Evolutionary conservation across 2,797 vertebrate genomes (phyloP).

Genomic region (Carcharodon carcharias): DNA sequence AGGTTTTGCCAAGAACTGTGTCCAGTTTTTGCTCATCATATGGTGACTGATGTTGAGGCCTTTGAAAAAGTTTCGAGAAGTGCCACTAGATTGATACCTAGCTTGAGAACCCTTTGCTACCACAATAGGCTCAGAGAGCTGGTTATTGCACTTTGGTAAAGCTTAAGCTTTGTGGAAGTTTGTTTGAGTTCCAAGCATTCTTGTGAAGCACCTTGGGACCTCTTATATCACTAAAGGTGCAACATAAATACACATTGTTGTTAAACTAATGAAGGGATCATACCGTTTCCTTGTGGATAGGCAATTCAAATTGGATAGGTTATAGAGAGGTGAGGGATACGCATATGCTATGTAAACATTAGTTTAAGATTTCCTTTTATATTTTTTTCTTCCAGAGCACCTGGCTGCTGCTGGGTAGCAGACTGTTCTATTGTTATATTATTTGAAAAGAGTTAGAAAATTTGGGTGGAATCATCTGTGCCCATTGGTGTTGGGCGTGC

Average conservation of each 20-base stretch:
- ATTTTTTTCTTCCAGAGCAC: neutral
- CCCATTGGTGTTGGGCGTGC: too few species aligned
- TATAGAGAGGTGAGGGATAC: neutral
- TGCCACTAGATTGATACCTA: neutral
- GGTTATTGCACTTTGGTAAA: neutral
- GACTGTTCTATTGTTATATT: too few species aligned
- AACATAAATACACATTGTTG: neutral
- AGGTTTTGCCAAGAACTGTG: neutral
- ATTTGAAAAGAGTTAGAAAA: too few species aligned
- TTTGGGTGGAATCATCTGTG: too few species aligned
- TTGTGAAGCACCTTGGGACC: neutral
- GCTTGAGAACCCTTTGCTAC: neutral
- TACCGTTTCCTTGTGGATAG: neutral
- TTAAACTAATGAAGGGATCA: neutral
- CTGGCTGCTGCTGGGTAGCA: neutral
- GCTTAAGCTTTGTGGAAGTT: neutral
- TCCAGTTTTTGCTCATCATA: neutral
- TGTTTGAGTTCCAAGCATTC: too few species aligned
- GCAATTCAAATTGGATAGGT: neutral
- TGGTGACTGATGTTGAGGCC: neutral
- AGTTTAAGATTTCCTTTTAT: neutral
- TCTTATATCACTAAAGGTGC: neutral
- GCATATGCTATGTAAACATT: neutral
- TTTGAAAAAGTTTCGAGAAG: neutral
- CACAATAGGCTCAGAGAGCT: neutral